Base-by-base conservation (phyloP, 1,140 invertebrate genomes). In the Trachymyrmex cornetzi region DNA sequence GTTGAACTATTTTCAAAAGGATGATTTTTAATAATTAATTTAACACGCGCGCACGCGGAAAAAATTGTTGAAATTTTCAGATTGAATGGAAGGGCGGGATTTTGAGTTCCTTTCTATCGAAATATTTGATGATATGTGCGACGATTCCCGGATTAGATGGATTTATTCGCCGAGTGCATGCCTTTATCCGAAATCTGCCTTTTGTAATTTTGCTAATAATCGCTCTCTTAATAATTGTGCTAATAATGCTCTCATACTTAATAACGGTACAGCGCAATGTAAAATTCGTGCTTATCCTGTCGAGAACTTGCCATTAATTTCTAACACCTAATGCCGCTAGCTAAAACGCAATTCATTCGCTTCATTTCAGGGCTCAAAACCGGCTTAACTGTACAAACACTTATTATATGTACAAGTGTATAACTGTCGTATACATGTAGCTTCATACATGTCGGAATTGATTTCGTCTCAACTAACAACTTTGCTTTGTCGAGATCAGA, bases 111-210 rank as follows among this genome's bases (percentile, higher is more conserved):
- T 11, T 4, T 34, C 11, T 22, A 22, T 11, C n/a, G 6, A 22
- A 67, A 9, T 44, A 67, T 67, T 48, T 22, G 7, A 16, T 24
- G 22, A 50, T 19, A 12, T 19, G 5, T 61, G 44, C 27, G 19
- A 79, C 61, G 19, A 80, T 80, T 67, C 27, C 27, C 44, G 75
- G 61, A 22, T 79, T 30, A 30, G 1, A 79, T 50, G n/a, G 19
- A 79, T 30, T 27, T 50, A 66, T 66, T 3, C 22, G 3, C 22
- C 59, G 38, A 63, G 38, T 24, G 64, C 44, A 69, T 27, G 27
- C 30, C 11, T 24, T 14, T 50, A 80, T 38, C 16, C 30, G 30
- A 69, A 55, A 44, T 24, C 5, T 38, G n/a, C 27, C 67, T 27
- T 9, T n/a, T 79, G 67, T 71, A 81, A 57, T 57, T 44, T 30